Percentiles rank a stretch among this genome's conserved stretches.
Evolutionary conservation across 2,113 vertebrate species (phyloP).

Genomic region (Apaloderma vittatum): DNA sequence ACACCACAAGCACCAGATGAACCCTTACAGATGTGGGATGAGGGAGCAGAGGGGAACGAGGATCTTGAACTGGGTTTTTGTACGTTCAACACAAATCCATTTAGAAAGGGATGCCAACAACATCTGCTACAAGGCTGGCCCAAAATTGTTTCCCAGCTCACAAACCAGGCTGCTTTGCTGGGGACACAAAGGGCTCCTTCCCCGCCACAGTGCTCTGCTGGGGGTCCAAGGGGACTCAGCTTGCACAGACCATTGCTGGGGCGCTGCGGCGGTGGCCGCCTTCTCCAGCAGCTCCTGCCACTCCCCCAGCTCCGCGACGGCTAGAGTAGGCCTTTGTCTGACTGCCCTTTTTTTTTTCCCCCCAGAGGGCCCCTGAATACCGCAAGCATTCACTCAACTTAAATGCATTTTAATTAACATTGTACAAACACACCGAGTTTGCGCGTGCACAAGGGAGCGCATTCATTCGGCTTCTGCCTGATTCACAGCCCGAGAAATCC

Average conservation of each 20-base stretch:
- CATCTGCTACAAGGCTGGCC: neutral
- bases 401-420: constrained; percentile 74
- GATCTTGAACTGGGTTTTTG: neutral
- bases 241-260: neutral
- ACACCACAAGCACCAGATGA: neutral
- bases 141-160: neutral
- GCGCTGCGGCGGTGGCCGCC: neutral
- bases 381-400: constrained; percentile 62
- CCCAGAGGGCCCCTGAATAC: constrained; percentile 34
- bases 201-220: neutral
- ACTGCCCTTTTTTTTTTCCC: neutral
- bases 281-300: constrained; percentile 34
- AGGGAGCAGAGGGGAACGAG: neutral
- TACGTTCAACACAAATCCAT: neutral
- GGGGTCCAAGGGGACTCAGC: neutral
- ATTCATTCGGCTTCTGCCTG: neutral
- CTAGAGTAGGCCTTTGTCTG: neutral
- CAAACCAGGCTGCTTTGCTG: constrained; percentile 23
- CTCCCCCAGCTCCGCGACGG: neutral
- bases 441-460: constrained; percentile 9
- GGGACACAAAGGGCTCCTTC: neutral
- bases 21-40: fast-evolving
- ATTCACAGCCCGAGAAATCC: neutral
- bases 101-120: neutral
- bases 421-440: constrained; percentile 51